Evolutionary conservation across 2,888 invertebrate species (phyloP).

Genomic region (Agrotis ipsilon): DNA sequence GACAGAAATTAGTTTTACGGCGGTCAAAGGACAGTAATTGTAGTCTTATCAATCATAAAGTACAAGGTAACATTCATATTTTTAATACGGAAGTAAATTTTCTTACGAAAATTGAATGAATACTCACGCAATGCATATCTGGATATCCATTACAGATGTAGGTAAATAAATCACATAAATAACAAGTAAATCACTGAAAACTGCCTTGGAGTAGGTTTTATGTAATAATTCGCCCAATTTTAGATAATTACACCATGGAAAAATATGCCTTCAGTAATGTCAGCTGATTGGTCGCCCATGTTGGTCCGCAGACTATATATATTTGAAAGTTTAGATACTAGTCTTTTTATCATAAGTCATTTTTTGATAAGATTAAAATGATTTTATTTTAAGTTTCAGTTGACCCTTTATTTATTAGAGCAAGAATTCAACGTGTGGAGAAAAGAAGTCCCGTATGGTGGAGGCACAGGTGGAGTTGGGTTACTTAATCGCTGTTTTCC

Average conservation of each 20-base stretch:
- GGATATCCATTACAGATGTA: conserved; percentile 69
- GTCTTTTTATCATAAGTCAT: conserved; percentile 17
- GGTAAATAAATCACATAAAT: conserved; percentile 58
- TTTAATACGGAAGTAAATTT: conserved; percentile 7
- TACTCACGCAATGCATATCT: conserved; percentile 65
- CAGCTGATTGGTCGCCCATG: conserved; percentile 86
- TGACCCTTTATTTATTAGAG: no score
- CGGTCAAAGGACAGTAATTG: conserved; percentile 53
- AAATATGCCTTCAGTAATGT: conserved; percentile 83
- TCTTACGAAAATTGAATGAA: conserved; percentile 53
- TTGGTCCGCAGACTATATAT: conserved; percentile 53
- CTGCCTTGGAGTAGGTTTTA: conserved; percentile 77
- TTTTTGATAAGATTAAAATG: neutral
- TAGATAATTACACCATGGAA: conserved; percentile 82
- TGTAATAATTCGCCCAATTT: conserved; percentile 86
- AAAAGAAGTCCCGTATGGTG: no score
- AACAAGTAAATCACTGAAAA: conserved; percentile 65
- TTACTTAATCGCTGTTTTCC: no score
- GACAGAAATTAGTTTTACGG: conserved; percentile 15
- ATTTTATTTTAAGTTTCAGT: neutral
- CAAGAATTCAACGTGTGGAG: no score
- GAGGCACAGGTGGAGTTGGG: no score
- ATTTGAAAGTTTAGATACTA: neutral
- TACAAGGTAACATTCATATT: conserved; percentile 63
- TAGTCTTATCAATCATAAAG: conserved; percentile 65